Conservation (phyloP, 2,888 invertebrate genomes). For the Lysandra coridon region DNA sequence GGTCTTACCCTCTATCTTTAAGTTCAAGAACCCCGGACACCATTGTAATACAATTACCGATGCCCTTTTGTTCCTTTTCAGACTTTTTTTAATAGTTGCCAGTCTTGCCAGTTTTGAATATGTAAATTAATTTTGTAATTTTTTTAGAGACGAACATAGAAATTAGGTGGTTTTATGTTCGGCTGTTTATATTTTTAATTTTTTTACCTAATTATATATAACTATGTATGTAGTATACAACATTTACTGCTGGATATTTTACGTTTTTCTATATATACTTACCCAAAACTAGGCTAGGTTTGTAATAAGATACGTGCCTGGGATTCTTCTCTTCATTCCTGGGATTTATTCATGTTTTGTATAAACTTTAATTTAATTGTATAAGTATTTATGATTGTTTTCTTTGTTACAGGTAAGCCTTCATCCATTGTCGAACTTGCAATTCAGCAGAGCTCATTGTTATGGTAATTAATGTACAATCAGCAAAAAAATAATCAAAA, state of each 20-base stretch:
- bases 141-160: too few species aligned
- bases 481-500: not conserved
- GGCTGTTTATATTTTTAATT: too few species aligned
- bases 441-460: not conserved
- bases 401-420: constrained; percentile 5
- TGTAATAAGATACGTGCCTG: too few species aligned
- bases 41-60: constrained; percentile 19
- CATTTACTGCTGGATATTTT: too few species aligned
- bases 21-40: constrained; percentile 26
- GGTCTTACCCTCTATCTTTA: constrained; percentile 48
- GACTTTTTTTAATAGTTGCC: not conserved
- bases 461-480: not conserved
- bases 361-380: not conserved
- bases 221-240: too few species aligned
- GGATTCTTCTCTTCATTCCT: too few species aligned
- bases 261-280: too few species aligned
- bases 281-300: too few species aligned
- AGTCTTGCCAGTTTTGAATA: too few species aligned
- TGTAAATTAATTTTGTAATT: not conserved
- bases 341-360: not conserved
- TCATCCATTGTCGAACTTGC: not conserved
- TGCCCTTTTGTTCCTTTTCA: not conserved
- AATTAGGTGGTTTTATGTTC: too few species aligned
- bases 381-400: not conserved
- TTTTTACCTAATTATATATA: too few species aligned